Base-by-base conservation (phyloP, 2,888 invertebrate genomes). In the Myopa testacea region DNA sequence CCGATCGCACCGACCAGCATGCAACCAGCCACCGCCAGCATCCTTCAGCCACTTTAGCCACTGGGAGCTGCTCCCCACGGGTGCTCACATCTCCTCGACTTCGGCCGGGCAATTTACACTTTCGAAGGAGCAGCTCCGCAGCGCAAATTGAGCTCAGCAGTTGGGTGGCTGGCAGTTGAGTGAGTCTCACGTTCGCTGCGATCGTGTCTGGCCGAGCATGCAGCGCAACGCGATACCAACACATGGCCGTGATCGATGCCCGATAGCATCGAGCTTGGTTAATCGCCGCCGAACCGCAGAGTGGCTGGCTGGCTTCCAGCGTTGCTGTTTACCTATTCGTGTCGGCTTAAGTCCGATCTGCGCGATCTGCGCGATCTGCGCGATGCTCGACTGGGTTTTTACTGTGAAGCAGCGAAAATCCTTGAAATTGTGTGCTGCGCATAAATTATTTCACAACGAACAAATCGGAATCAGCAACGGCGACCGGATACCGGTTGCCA, bases 401-500 rank as follows among this genome's bases (percentile, higher is more conserved):
- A 70, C 70, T 69, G 63, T 62, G 76, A 65, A 26, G 78, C 69
- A 79, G 62, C 67, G 76, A 68, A 45, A 80, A 78, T 80, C 78
- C 80, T 78, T 80, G 78, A 76, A 80, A 78, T 76, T 78, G 78
- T 78, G 78, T 70, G 70, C 68, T 40, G 45, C 70, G 78, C 60
- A 77, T 79, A 81, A 80, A 85, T 85, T 85, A 85, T 84, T 82
- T 84, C 82, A 78, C 83, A 83, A 75, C 83, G 81, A 84, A 83
- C 82, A 52, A 78, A 70, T 79, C 58, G 74, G 12, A 19, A 34
- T 71, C 8, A 50, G 73, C 34, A 38, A 10, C 45, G 52, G 40
- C 58, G 68, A 55, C 74, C 74, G 38, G 55, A 67, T 67, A 55
- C 65, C 74, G 52, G 65, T 75, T 75, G 37, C 74, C 65, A 65